Percentiles rank a stretch among this genome's conserved stretches.
Evolutionary conservation across 2,888 invertebrate species (phyloP).

Genomic region (Pandemis corylana): DNA sequence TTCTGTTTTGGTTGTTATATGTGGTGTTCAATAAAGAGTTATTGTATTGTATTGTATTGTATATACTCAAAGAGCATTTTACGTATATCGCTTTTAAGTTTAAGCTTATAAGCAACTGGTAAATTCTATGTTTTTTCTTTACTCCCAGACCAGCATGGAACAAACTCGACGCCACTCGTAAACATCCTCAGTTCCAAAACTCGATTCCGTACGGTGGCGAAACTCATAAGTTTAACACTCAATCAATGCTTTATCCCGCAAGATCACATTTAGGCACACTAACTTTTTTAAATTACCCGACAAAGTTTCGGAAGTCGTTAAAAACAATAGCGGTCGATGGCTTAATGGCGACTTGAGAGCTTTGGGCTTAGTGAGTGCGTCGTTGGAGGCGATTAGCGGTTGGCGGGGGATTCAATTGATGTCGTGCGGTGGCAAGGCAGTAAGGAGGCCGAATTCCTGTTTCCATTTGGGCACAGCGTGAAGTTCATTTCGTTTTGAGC

Average conservation of each 20-base stretch:
- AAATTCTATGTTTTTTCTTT: too few relatives aligned
- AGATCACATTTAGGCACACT: constrained; percentile 31
- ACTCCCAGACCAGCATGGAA: too few relatives aligned
- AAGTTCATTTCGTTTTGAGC: not conserved
- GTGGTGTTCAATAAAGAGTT: too few relatives aligned
- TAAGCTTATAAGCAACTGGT: not conserved
- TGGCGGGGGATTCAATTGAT: constrained; percentile 6
- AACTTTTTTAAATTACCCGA: constrained; percentile 40
- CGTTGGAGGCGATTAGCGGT: constrained; percentile 30
- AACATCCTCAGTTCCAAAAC: not conserved
- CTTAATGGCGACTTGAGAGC: constrained; percentile 11
- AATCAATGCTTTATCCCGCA: constrained; percentile 37
- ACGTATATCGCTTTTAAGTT: not conserved
- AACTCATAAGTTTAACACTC: constrained; percentile 12
- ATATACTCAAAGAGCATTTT: too few relatives aligned
- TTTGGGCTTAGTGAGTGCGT: constrained; percentile 7
- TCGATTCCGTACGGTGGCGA: constrained; percentile 20
- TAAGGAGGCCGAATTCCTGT: not conserved
- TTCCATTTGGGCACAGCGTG: not conserved
- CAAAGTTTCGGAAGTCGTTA: constrained; percentile 33
- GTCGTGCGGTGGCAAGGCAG: constrained; percentile 1
- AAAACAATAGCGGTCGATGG: constrained; percentile 35
- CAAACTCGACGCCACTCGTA: not conserved
- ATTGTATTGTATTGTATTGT: too few relatives aligned
- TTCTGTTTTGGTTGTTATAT: too few relatives aligned